Conservation (phyloP, 2,113 vertebrate species). For the Leptosomus discolor region DNA sequence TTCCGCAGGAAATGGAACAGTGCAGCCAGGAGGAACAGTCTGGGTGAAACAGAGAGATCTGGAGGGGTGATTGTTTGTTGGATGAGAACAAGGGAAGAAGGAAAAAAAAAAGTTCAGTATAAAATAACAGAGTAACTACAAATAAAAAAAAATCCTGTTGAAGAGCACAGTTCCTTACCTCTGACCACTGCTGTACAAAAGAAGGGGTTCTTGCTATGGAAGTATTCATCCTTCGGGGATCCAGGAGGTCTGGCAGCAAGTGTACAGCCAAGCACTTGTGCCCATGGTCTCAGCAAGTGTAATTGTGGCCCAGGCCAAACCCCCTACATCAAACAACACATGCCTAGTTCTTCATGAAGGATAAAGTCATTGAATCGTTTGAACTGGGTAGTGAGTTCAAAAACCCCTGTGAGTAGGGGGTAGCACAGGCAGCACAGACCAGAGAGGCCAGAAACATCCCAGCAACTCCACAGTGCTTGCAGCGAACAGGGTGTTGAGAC, state of each 20-base stretch:
- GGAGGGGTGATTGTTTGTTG: not conserved
- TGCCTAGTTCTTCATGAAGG: not conserved
- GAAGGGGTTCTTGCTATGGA: not conserved
- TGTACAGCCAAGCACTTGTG: not conserved
- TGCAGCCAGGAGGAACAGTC: not conserved
- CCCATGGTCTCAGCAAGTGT: not conserved
- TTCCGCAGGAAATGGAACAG: not conserved
- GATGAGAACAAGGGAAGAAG: not conserved
- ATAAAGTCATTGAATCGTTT: not conserved
- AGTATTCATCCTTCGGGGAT: not conserved
- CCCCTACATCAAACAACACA: not conserved
- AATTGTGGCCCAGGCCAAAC: not conserved
- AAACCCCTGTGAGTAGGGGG: not conserved
- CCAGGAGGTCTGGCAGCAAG: not conserved
- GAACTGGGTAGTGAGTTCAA: not conserved
- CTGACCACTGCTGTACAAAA: not conserved
- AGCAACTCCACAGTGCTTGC: not conserved
- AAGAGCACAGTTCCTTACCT: constrained; percentile 3
- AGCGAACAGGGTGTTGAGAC: not conserved
- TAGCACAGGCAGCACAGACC: not conserved
- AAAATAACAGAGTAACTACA: not conserved
- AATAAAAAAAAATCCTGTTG: not conserved
- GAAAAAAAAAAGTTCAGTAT: not conserved
- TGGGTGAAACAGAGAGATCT: not conserved
- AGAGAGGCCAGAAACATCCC: not conserved